Percentiles rank a stretch among this genome's conserved stretches.
Evolutionary conservation across 2,888 invertebrate species (phyloP).

Genomic region (Cyaniris semiargus): DNA sequence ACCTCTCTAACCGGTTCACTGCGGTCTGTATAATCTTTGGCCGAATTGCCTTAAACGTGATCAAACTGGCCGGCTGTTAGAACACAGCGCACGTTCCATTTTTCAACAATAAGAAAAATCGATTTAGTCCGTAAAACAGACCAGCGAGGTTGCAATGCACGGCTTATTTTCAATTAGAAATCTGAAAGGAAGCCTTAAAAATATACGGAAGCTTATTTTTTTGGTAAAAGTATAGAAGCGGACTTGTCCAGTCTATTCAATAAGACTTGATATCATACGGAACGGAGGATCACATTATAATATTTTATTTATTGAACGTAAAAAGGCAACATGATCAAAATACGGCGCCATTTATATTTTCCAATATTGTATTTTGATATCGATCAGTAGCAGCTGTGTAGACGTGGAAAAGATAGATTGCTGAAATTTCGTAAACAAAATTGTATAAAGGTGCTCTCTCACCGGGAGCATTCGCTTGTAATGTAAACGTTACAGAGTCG

Average conservation of each 20-base stretch:
- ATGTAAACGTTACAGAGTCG: too few relatives aligned
- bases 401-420: constrained; percentile 12
- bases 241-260: neutral
- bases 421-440: constrained; percentile 1
- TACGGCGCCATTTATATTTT: constrained; percentile 8
- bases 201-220: neutral
- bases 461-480: too few relatives aligned
- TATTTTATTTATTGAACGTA: neutral
- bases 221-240: neutral
- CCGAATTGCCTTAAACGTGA: constrained; percentile 26
- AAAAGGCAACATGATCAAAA: constrained; percentile 11
- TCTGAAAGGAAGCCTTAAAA: neutral
- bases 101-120: constrained; percentile 23
- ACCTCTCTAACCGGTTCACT: neutral
- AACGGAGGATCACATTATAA: neutral
- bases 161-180: constrained; percentile 2
- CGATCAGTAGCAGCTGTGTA: constrained; percentile 22
- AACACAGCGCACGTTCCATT: constrained; percentile 27
- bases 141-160: neutral
- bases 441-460: neutral
- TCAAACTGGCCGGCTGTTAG: constrained; percentile 15
- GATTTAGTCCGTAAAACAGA: neutral
- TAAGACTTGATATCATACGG: neutral
- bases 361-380: constrained; percentile 26
- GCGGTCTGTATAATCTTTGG: constrained; percentile 17